These are phyloP conservation scores for Montipora cactus DNA, from an alignment of 64 coral and sea anemone species.

Conservation along the genomic window DNA sequence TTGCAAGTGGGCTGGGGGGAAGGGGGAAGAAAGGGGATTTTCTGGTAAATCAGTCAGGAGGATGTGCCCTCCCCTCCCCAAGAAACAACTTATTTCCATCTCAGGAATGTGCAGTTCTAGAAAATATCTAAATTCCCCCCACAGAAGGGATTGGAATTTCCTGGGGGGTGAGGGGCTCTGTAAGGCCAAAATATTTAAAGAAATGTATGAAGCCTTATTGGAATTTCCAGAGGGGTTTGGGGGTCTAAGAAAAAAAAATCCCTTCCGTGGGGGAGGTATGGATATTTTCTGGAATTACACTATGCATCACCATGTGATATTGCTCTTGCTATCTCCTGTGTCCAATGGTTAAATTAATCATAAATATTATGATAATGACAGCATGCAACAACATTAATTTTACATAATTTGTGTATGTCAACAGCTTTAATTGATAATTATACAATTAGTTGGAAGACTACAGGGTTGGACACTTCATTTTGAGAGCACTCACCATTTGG, in stretches of 20 bases:
- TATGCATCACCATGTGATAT: conserved; percentile 8
- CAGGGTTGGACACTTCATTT: background rate
- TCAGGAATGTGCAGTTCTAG: background rate
- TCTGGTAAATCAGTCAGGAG: background rate
- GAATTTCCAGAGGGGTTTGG: too few relatives aligned
- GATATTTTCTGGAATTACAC: too few relatives aligned
- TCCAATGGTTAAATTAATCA: conserved; percentile 8
- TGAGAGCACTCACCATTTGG: too few relatives aligned
- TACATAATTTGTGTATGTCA: conserved; percentile 11
- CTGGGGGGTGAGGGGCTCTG: too few relatives aligned
- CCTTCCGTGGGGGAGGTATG: too few relatives aligned
- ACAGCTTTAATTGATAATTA: conserved; percentile 20
- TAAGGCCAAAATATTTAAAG: too few relatives aligned
- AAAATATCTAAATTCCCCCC: too few relatives aligned
- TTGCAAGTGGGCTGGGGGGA: background rate
- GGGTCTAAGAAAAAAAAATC: too few relatives aligned
- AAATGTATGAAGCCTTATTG: too few relatives aligned
- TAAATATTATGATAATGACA: conserved; percentile 16
- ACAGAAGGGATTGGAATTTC: too few relatives aligned
- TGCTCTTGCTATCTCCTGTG: conserved; percentile 2
- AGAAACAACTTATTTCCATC: conserved; percentile 7
- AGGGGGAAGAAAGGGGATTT: background rate
- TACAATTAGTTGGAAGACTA: conserved; percentile 19
- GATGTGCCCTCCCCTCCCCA: conserved; percentile 1
- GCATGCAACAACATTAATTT: background rate